These are phyloP conservation scores for Hydrotaea cyrtoneurina DNA, from an alignment of 2,888 invertebrate species.

Conservation along the genomic window DNA sequence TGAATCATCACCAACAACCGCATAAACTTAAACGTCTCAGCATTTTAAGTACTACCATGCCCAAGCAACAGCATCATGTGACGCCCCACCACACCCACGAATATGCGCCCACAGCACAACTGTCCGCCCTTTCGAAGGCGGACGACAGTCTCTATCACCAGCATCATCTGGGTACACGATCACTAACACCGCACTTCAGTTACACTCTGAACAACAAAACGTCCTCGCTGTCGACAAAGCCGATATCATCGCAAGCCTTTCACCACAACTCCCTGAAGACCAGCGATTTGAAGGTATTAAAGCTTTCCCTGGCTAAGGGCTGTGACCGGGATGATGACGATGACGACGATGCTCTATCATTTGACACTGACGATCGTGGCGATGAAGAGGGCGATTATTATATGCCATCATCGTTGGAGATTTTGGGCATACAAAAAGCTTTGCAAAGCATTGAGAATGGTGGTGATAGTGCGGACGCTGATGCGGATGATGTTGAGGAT, in stretches of 20 bases:
- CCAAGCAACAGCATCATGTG: conserved; percentile 48
- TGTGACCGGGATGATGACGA: conserved; percentile 35
- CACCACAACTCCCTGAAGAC: conserved; percentile 47
- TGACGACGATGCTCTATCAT: background rate
- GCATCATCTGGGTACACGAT: conserved; percentile 40
- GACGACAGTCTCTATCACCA: conserved; percentile 42
- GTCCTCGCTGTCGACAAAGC: conserved; percentile 14
- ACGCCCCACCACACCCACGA: conserved; percentile 41
- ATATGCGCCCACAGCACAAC: conserved; percentile 53
- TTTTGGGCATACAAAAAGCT: conserved; percentile 59
- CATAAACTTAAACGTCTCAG: conserved; percentile 61
- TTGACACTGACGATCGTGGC: background rate
- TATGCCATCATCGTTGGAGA: conserved; percentile 57
- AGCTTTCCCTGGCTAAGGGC: conserved; percentile 60
- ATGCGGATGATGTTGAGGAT: background rate
- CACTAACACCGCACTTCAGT: conserved; percentile 64
- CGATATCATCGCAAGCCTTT: conserved; percentile 41
- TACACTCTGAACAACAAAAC: conserved; percentile 53
- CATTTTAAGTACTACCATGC: conserved; percentile 63
- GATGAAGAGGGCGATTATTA: conserved; percentile 60
- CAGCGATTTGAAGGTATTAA: conserved; percentile 65
- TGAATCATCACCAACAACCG: conserved; percentile 73
- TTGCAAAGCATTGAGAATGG: conserved; percentile 30
- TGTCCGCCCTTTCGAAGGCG: background rate
- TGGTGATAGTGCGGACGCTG: background rate